A percentile compares a stretch with the other conserved stretches of the same genome.
phyloP scores from a whole-genome alignment of 1,140 invertebrate species.

The Lasioglossum albipes region DNA sequence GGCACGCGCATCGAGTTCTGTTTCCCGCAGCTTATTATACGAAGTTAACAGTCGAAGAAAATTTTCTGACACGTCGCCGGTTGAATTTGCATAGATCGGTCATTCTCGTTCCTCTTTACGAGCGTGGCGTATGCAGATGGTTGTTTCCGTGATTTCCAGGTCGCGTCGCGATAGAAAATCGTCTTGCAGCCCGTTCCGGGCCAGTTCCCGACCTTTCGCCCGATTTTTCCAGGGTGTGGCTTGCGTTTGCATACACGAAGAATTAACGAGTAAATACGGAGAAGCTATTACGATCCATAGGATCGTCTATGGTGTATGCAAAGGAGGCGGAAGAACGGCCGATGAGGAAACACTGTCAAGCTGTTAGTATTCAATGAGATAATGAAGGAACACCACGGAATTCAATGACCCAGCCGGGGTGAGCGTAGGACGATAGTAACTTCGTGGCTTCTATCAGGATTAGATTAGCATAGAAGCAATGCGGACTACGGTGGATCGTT shows the following conservation, averaged over 20 bases:
- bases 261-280: slow-evolving; percentile 49
- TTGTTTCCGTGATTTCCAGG: slow-evolving; percentile 28
- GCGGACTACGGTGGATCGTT: slow-evolving; percentile 5
- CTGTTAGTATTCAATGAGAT: slow-evolving; percentile 59
- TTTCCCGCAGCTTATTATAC: background rate
- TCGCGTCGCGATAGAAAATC: slow-evolving; percentile 36
- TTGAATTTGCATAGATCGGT: background rate
- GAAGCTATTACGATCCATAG: slow-evolving; percentile 29
- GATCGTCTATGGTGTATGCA: slow-evolving; percentile 36
- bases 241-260: slow-evolving; percentile 43
- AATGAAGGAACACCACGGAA: slow-evolving; percentile 44
- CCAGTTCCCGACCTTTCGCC: slow-evolving; percentile 46
- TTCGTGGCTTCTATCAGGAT: slow-evolving; percentile 49
- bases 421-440: slow-evolving; percentile 48
- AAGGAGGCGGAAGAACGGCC: slow-evolving; percentile 49
- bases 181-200: slow-evolving; percentile 30
- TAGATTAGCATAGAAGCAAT: slow-evolving; percentile 53
- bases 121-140: slow-evolving; percentile 11
- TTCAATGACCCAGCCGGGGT: slow-evolving; percentile 40
- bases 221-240: slow-evolving; percentile 48
- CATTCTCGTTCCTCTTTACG: background rate
- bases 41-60: background rate
- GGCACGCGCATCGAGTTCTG: too few species aligned
- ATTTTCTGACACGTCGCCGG: background rate
- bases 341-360: slow-evolving; percentile 51